A percentile compares a stretch with the other conserved stretches of the same genome.
Conservation (phyloP, 2,888 invertebrate species). For the Dendrolimus houi region DNA sequence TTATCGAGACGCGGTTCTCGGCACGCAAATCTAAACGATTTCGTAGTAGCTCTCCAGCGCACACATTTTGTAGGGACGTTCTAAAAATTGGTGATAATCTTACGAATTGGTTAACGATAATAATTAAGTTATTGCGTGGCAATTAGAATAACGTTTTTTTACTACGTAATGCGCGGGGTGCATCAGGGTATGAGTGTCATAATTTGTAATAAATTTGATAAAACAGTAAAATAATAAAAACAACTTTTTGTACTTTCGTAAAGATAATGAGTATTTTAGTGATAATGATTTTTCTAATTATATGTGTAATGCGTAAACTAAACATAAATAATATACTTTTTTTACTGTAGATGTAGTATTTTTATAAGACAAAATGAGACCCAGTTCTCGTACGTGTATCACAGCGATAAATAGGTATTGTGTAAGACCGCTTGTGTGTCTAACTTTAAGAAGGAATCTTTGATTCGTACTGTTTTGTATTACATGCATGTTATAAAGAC, state of each 20-base stretch:
- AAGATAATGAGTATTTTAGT: constrained; percentile 63
- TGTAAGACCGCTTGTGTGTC: constrained; percentile 44
- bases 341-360: constrained; percentile 73
- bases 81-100: constrained; percentile 57
- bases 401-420: constrained; percentile 71
- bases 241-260: constrained; percentile 71
- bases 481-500: too few species aligned
- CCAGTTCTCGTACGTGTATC: constrained; percentile 65
- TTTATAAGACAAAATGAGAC: constrained; percentile 61
- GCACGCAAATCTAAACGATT: constrained; percentile 8
- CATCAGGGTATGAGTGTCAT: constrained; percentile 77
- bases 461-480: background rate
- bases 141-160: constrained; percentile 55
- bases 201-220: constrained; percentile 51
- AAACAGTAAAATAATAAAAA: constrained; percentile 25
- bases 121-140: constrained; percentile 69
- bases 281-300: constrained; percentile 63
- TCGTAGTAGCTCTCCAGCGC: constrained; percentile 12
- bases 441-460: constrained; percentile 43
- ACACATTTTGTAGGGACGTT: constrained; percentile 22
- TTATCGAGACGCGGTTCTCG: constrained; percentile 10
- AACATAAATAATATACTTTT: constrained; percentile 67
- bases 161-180: constrained; percentile 70
- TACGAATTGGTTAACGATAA: constrained; percentile 71
- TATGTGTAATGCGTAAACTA: constrained; percentile 56